These are phyloP conservation scores for Taphrorychus bicolor DNA, from an alignment of 2,888 invertebrate genomes.

Conservation along the genomic window DNA sequence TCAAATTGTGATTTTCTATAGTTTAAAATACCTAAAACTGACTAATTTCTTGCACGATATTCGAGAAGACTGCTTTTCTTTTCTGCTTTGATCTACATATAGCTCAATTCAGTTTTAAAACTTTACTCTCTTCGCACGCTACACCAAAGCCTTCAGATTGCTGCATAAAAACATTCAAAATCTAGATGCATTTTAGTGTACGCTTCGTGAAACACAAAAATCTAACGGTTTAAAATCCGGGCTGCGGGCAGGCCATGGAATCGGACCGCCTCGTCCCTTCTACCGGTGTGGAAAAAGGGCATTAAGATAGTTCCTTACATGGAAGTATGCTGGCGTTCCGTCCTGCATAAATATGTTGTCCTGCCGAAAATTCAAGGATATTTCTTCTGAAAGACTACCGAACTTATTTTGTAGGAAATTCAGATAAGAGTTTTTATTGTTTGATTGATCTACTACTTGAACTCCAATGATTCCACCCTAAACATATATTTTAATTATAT, in stretches of 20 bases:
- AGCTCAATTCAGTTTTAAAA: too few relatives aligned
- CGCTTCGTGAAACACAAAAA: slow-evolving; percentile 11
- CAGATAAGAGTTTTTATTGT: slow-evolving; percentile 20
- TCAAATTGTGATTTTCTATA: too few relatives aligned
- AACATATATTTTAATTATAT: slow-evolving; percentile 30
- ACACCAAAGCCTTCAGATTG: too few relatives aligned
- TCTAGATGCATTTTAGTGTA: too few relatives aligned
- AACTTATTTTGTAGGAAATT: slow-evolving; percentile 4
- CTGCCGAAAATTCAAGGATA: not conserved
- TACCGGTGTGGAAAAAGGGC: not conserved
- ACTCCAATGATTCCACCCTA: slow-evolving; percentile 27
- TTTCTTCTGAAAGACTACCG: not conserved
- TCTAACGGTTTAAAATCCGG: slow-evolving; percentile 6
- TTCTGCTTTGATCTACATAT: too few relatives aligned
- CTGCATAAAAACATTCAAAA: too few relatives aligned
- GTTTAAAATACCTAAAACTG: too few relatives aligned
- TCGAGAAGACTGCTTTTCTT: too few relatives aligned
- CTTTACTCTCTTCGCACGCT: too few relatives aligned
- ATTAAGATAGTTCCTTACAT: slow-evolving; percentile 3
- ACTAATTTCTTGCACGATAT: too few relatives aligned
- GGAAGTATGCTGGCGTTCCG: not conserved
- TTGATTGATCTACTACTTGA: slow-evolving; percentile 14
- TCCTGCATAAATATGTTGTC: not conserved
- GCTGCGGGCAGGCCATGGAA: not conserved
- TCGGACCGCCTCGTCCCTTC: not conserved